Percentiles rank a stretch among this genome's conserved stretches.
phyloP scores from a whole-genome alignment of 2,113 vertebrate genomes.

The Fregetta grallaria region DNA sequence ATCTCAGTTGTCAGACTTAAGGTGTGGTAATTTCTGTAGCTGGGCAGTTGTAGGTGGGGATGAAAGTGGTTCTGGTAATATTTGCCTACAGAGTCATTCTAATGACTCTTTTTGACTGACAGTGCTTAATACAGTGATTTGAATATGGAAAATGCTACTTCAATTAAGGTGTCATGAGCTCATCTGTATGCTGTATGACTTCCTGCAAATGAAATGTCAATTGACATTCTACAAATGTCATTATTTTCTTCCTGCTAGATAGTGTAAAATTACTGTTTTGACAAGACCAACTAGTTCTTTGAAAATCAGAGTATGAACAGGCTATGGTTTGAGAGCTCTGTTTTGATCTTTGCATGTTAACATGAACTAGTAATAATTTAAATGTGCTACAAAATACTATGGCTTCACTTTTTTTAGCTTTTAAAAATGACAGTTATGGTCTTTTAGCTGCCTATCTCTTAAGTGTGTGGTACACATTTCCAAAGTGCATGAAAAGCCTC shows the following conservation, averaged over 20 bases:
- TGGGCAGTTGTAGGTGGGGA: background rate
- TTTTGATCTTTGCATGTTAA: slow-evolving; percentile 47
- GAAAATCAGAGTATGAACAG: background rate
- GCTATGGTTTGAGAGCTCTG: slow-evolving; percentile 16
- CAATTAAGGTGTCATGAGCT: slow-evolving; percentile 13
- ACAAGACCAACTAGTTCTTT: slow-evolving; percentile 14
- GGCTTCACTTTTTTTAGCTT: background rate
- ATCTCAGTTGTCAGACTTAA: background rate
- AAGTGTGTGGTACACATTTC: background rate
- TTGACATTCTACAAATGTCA: slow-evolving; percentile 2
- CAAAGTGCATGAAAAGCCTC: background rate
- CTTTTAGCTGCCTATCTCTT: background rate
- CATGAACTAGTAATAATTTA: background rate
- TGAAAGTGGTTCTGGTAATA: background rate
- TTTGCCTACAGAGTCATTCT: background rate
- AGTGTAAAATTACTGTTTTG: slow-evolving; percentile 52
- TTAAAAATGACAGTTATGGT: background rate
- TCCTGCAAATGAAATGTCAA: slow-evolving; percentile 16
- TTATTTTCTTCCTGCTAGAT: slow-evolving; percentile 21
- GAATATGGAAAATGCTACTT: slow-evolving; percentile 22
- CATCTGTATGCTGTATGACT: background rate
- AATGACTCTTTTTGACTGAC: background rate
- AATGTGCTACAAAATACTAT: background rate
- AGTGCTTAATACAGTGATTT: background rate
- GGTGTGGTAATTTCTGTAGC: background rate